Evolutionary conservation across 2,113 vertebrate genomes (phyloP), one percentile per base, ranked within the genome.

Genomic region (Apodemus speciosus): DNA sequence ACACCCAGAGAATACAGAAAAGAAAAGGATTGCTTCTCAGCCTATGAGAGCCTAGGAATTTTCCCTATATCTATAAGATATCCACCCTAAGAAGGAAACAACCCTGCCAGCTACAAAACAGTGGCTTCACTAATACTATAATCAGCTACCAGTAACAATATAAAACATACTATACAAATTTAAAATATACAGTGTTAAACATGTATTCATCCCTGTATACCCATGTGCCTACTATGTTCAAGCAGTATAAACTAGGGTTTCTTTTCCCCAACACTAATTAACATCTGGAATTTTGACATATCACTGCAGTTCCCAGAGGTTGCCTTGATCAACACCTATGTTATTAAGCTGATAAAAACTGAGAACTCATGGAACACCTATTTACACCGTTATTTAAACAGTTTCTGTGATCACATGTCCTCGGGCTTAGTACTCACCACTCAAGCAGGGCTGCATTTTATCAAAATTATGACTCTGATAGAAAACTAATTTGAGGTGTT

Each of bases 401-500:
- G 43, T 18, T 58, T 35, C 49, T 38, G 13, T 49, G 68, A 93
- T 43, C 64, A 14, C 46, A 46, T 32, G 80, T n/a, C 89, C 91
- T 94, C n/a, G 16, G 91, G 87, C 58, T 81, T 87, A 69, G 72
- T 87, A 87, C 64, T 68, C 87, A 62, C 64, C 81, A 30, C 66
- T 58, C 89, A 62, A 62, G 73, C 23, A 91, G 84, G 68, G 83
- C 72, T 51, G 6, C 46, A 40, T 94, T 88, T 96, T 75, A 92
- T 2, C 80, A 79, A 84, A 93, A 80, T 93, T 49, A 91, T 16
- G 14, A 60, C 51, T 85, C 43, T 49, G 79, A 94, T 92, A 58
- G 75, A 76, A 92, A 88, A 90, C 86, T 79, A 60, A 79, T 92
- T 80, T 71, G 91, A 93, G 51, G 56, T 84, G 46, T 80, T 71